Base-by-base conservation (phyloP, 2,113 vertebrate genomes). In the Antigone vipio region DNA sequence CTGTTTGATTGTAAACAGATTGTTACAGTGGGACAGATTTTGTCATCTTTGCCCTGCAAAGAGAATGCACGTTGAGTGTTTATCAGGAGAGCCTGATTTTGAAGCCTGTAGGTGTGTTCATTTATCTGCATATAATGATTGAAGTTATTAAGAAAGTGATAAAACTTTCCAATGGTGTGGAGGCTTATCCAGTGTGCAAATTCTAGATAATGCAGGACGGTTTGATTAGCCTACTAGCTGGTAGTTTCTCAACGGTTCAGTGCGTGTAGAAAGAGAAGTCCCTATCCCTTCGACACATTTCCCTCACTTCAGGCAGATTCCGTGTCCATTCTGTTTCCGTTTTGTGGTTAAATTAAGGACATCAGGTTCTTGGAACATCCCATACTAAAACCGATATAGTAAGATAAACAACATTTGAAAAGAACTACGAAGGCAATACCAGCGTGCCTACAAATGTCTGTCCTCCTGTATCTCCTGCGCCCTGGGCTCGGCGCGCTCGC, bases 401-500 rank as follows among this genome's bases (percentile, higher is more conserved):
- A 58, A 60, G 81, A 64, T 21, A 85, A 93, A 23, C 59, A 73
- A 29, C 29, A 40, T 78, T 88, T 90, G 16, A 53, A 52, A 73
- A 69, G 52, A 69, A 30, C 56, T 52, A 4, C 1, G 0, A 49
- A 66, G 79, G 77, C 87, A 52, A 21, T 24, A 20, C 7, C 24
- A 9, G 0, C 3, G 45, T 80, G 68, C 62, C 68, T 50, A 11
- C 5, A n/a, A 44, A 23, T 13, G 5, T 42, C 42, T 85, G 17
- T 40, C 24, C 69, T 89, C 16, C 59, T 27, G 7, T 19, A 9
- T 52, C 50, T 52, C 50, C 50, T 52, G 22, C 50, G 26, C 17
- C 3, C 16, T 9, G 49, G n/a, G 24, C 64, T 27, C 2, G 0
- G 3, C 0, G 3, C 35, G n/a, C 47, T 71, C 1, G 0, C 1